Percentiles rank a stretch among this genome's conserved stretches.
Conservation (phyloP, 2,113 vertebrate genomes). For the Chaetorhynchus papuensis region DNA sequence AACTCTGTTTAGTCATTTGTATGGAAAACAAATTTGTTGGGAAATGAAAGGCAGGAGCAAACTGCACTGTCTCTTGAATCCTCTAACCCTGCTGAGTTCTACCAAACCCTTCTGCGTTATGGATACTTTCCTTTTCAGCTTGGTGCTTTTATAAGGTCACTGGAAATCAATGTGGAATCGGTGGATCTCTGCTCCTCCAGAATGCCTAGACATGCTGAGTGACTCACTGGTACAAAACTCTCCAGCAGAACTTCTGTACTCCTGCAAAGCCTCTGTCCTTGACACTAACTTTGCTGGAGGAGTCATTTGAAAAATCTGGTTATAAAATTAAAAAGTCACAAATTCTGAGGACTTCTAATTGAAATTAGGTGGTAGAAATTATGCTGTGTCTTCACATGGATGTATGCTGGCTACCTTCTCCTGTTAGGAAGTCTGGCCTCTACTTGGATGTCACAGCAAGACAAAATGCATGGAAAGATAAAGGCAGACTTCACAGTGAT, state of each 20-base stretch:
- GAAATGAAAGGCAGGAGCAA: background rate
- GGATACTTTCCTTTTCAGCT: background rate
- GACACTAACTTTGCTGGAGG: background rate
- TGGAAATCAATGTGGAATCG: accelerated
- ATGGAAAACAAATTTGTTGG: background rate
- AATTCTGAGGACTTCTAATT: background rate
- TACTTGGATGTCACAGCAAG: background rate
- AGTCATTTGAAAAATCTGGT: background rate
- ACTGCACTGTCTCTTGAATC: background rate
- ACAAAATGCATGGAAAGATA: background rate
- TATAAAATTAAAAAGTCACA: background rate
- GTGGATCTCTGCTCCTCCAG: background rate
- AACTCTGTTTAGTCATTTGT: background rate
- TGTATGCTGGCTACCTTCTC: background rate
- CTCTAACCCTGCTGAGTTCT: background rate
- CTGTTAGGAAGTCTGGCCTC: background rate
- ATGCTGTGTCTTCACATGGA: accelerated
- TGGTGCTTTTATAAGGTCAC: background rate
- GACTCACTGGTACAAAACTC: background rate
- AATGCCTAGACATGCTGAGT: background rate
- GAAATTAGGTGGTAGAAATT: background rate
- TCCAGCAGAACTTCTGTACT: background rate
- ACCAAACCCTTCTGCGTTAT: background rate
- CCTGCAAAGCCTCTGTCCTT: background rate
- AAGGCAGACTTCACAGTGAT: background rate